Base-by-base conservation (phyloP, 1,140 invertebrate species). In the Macrosteles quadrilineatus region DNA sequence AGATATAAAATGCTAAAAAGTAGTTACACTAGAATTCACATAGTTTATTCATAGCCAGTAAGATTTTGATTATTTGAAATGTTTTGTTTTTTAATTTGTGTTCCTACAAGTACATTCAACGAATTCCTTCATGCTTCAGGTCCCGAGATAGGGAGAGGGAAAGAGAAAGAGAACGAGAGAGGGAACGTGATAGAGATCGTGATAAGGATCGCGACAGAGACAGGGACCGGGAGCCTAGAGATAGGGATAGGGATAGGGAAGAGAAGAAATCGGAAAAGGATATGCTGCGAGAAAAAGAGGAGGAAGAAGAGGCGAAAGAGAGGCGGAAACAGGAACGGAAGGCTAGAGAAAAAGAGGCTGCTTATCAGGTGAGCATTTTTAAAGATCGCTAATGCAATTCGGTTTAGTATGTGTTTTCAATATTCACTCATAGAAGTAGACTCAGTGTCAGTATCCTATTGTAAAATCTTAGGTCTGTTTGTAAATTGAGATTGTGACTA, bases 261-360 rank as follows among this genome's bases (percentile, higher is more conserved):
- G 67, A 72, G 76, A 78, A 31, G 71, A 81, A 85, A 73, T 82
- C 83, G 40, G 83, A 84, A 14, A 73, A 78, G 67, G 84, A 83
- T 73, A 78, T 73, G 67, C 82, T 89, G 25, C 82, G 90, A 59
- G 92, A 94, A 78, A 88, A 94, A 79, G 93, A 95, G 80, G 87
- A 96, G 73, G 94, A 97, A 79, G 95, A 96, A 79, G 95, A 98
- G 79, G 85, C 88, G 1, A 90, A 94, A 68, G 95, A 98, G 77
- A 89, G 92, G 77, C 94, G 95, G 77, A 91, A 96, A 76, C 83
- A 91, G 21, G 96, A 98, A 77, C 90, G 96, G 79, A 90, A 94
- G 81, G 90, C 95, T 0, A 80, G 95, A 23, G 96, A 98, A 79
- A 97, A 97, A 80, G 96, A 98, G 83, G 90, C 90, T 14, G 91